Base-by-base conservation (phyloP, 2,113 vertebrate genomes). In the Mobula hypostoma region DNA sequence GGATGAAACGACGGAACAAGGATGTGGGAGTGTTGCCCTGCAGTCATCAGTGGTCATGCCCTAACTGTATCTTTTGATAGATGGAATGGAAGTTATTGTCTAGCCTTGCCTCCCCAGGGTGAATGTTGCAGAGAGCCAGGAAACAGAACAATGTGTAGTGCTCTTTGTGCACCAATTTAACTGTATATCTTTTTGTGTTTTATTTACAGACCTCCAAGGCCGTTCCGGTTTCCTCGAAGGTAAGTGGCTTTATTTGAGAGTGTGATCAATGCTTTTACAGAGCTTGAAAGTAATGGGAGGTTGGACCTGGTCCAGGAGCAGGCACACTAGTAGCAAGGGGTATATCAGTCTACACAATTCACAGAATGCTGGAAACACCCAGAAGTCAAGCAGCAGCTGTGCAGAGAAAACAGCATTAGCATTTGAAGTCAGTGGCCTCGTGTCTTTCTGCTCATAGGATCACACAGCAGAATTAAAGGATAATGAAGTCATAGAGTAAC, bases 221-320 rank as follows among this genome's bases (percentile, higher is more conserved):
- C 98, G 40, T 98, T 99, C 96, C 98, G 97, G 94, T 97, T 98
- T 96, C 99, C 98, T 94, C 98, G 97, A 99, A 99, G 99, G 99
- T 99, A 98, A 97, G 96, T 93, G 19, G 24, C 68, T 93, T 24
- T 27, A 11, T 48, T 87, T 29, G 27, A 87, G n/a, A 36, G n/a
- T 0, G 17, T 1, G n/a, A 32, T 61, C 61, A 9, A 7, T 66
- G 29, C 61, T 58, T 32, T n/a, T 66, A 32, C 12, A 63, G 21
- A 80, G 4, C 32, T 24, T 14, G 5, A 40, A 83, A 56, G 15
- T 21, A 27, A 83, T 19, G 1, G 79, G 12, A 2, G 27, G 2
- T 66, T 15, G 58, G 27, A 66, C 12, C 27, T 61, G n/a, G 29
- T 11, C 14, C 36, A 14, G 66, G 58, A 66, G 58, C 61, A n/a